These are phyloP conservation scores for Falco cherrug DNA, from an alignment of 2,797 vertebrate genomes.

Conservation along the genomic window DNA sequence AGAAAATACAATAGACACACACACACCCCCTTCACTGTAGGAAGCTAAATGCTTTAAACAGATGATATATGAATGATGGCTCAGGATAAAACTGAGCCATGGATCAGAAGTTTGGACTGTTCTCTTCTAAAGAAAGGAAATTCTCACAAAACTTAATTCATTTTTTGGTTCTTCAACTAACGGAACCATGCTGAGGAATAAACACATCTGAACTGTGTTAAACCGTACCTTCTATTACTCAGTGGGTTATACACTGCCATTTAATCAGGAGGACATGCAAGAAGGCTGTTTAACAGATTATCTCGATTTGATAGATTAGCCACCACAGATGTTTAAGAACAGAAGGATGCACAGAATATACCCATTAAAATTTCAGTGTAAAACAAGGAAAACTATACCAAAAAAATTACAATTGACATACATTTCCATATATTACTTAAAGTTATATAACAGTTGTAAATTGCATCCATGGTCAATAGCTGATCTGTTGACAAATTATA, in stretches of 20 bases:
- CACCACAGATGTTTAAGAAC: background rate
- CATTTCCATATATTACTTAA: background rate
- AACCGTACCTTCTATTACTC: background rate
- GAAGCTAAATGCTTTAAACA: background rate
- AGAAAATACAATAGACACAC: background rate
- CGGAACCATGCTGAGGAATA: background rate
- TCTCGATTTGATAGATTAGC: background rate
- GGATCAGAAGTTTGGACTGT: background rate
- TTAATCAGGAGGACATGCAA: background rate
- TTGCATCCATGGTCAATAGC: background rate
- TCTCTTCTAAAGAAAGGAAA: background rate
- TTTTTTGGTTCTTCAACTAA: background rate
- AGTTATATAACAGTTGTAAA: background rate
- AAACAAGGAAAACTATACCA: background rate
- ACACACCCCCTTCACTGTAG: background rate
- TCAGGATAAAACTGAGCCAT: background rate
- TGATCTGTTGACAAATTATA: background rate
- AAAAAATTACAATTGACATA: background rate
- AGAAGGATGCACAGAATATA: background rate
- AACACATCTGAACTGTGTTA: background rate
- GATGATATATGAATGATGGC: background rate
- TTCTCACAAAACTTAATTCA: background rate
- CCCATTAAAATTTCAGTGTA: background rate
- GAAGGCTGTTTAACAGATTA: background rate
- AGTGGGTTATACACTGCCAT: background rate